A percentile compares a stretch with the other conserved stretches of the same genome.
Evolutionary conservation across 1,140 invertebrate genomes (phyloP).

Genomic region (Drosophila willistoni): DNA sequence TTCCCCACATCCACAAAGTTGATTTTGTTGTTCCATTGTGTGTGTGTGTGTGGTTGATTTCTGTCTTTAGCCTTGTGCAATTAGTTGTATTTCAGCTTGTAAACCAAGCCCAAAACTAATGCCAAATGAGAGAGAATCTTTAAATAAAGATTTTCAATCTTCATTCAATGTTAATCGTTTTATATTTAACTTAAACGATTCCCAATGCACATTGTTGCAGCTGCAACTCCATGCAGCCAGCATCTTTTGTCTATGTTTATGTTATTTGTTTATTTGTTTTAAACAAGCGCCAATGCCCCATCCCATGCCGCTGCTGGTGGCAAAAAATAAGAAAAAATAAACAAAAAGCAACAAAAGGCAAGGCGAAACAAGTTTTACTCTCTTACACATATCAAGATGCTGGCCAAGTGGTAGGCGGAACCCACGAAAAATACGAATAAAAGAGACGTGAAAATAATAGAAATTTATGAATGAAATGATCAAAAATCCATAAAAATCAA

Average conservation of each 20-base stretch:
- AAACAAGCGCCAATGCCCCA: slow-evolving; percentile 65
- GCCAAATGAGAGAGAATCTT: not conserved
- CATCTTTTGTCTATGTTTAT: slow-evolving; percentile 34
- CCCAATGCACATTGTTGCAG: slow-evolving; percentile 35
- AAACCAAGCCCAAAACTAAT: slow-evolving; percentile 40
- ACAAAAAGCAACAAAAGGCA: slow-evolving; percentile 24
- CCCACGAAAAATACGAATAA: not conserved
- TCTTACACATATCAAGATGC: not conserved
- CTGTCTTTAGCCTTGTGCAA: slow-evolving; percentile 29
- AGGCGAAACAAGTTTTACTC: slow-evolving; percentile 1
- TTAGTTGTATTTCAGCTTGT: slow-evolving; percentile 47
- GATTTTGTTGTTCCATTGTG: not conserved
- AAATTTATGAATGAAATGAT: slow-evolving; percentile 8
- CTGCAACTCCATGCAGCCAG: slow-evolving; percentile 21
- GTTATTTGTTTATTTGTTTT: slow-evolving; percentile 67
- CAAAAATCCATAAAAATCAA: slow-evolving; percentile 3
- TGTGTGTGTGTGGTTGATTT: not conserved
- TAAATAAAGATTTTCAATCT: not conserved
- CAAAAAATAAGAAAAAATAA: slow-evolving; percentile 25
- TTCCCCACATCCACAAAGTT: slow-evolving; percentile 50
- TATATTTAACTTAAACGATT: slow-evolving; percentile 65
- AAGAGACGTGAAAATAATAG: not conserved
- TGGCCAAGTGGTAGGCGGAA: slow-evolving; percentile 3
- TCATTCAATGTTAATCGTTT: slow-evolving; percentile 34
- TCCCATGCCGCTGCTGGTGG: slow-evolving; percentile 42